These are phyloP conservation scores for Botia kubotai DNA, from an alignment of 2,797 vertebrate genomes.

Conservation along the genomic window DNA sequence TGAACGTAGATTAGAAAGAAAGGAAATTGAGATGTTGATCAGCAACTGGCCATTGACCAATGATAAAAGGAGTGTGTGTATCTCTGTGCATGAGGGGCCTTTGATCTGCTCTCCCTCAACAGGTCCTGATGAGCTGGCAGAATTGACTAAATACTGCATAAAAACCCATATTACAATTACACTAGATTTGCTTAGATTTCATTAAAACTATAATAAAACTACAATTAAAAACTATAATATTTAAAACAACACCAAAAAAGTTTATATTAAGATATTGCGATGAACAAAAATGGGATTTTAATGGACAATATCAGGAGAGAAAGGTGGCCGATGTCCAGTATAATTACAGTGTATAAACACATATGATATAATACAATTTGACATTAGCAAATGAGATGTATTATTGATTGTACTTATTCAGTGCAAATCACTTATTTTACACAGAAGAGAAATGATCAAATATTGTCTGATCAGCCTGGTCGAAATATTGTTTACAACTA, in stretches of 20 bases:
- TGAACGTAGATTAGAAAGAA: constrained; percentile 10
- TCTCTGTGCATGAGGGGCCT: neutral
- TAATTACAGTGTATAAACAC: too few species aligned
- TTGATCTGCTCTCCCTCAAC: constrained; percentile 24
- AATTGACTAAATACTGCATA: neutral
- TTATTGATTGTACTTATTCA: too few species aligned
- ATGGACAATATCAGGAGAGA: too few species aligned
- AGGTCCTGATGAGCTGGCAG: neutral
- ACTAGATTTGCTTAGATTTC: neutral
- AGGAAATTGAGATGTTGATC: constrained; percentile 50
- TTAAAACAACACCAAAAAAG: neutral
- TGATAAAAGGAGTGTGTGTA: constrained; percentile 25
- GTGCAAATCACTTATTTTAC: too few species aligned
- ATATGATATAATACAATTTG: too few species aligned
- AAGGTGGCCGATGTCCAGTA: too few species aligned
- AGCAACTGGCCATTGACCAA: constrained; percentile 9
- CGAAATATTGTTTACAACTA: too few species aligned
- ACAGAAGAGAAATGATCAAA: too few species aligned
- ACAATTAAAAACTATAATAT: neutral
- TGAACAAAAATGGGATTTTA: neutral
- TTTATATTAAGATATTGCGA: neutral
- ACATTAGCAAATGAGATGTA: too few species aligned
- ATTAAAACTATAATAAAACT: neutral
- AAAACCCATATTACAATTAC: neutral
- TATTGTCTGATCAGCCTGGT: too few species aligned